Base-by-base conservation (phyloP, 2,113 vertebrate species). In the Bujurquina vittata region DNA sequence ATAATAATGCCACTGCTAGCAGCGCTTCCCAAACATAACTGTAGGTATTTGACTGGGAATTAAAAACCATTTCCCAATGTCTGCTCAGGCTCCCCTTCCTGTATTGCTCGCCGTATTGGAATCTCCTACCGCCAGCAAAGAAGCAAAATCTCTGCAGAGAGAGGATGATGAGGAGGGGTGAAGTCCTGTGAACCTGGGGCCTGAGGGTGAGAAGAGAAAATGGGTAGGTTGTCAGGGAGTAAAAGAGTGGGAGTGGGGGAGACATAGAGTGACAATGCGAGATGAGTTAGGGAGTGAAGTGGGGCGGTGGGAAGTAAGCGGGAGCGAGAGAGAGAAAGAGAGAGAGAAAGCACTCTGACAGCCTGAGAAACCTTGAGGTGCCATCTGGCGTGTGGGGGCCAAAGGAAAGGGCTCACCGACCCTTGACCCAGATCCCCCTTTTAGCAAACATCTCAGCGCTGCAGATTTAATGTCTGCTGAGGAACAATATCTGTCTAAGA, bases 281-380 rank as follows among this genome's bases (percentile, higher is more conserved):
- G 77, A 37, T 73, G 85, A 80, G 80, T 87, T 59, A 77, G 76
- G 54, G 79, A 84, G 79, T 81, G 78, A 88, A 77, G 79, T 58
- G 26, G 78, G 54, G 61, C 80, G 80, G 69, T 80, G 73, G 80
- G 78, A 84, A 80, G 83, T 83, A 80, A 79, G 72, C 46, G 5
- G 29, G 52, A 74, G 7, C 5, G 12, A 43, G 80, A 85, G 76
- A 62, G 83, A 46, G 61, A 80, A 63, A 73, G 84, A 83, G 75
- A 79, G 77, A 83, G 79, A 91, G 75, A 81, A 89, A 62, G 83
- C 55, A 57, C 84, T 90, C 80, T 92, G 94, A 95, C 95, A 95
- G 94, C 95, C 95, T 96, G 95, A 95, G 95, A 95, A 96, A 95
- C 86, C 91, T 86, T 89, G 92, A 94, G 92, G 93, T 95, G 93